phyloP scores from a whole-genome alignment of 2,797 vertebrate genomes.

The Leuciscus waleckii region DNA sequence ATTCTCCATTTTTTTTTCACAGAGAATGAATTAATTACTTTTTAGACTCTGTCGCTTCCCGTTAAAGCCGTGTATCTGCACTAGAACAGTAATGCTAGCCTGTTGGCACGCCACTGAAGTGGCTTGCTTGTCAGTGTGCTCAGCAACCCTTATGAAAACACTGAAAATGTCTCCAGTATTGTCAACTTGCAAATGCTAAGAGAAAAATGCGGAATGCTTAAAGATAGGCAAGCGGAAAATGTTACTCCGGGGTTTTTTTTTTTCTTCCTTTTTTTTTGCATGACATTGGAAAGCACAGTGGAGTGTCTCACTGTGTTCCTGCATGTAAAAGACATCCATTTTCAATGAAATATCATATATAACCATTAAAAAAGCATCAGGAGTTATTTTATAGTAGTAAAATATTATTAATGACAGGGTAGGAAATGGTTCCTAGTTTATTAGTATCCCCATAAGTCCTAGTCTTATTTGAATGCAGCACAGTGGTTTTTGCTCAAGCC shows the following conservation, averaged over 20 bases:
- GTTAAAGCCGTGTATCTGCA: slow-evolving; percentile 90
- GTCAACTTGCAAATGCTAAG: slow-evolving; percentile 99
- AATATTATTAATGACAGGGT: slow-evolving; percentile 4
- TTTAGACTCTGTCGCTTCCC: slow-evolving; percentile 87
- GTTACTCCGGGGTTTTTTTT: slow-evolving; percentile 68
- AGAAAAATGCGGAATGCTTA: slow-evolving; percentile 60
- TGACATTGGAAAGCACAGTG: slow-evolving; percentile 81
- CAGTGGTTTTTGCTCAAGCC: slow-evolving; percentile 9
- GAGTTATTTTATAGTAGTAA: slow-evolving; percentile 2
- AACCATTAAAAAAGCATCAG: slow-evolving; percentile 1
- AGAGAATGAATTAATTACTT: slow-evolving; percentile 87
- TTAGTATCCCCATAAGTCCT: neutral
- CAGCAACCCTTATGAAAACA: slow-evolving; percentile 86
- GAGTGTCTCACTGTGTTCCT: slow-evolving; percentile 80
- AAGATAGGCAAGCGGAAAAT: slow-evolving; percentile 68
- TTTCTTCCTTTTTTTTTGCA: slow-evolving; percentile 70
- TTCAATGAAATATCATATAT: slow-evolving; percentile 44
- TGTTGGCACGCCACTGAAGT: slow-evolving; percentile 88
- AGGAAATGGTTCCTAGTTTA: neutral
- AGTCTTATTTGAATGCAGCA: slow-evolving; percentile 32
- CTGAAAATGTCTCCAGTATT: slow-evolving; percentile 94
- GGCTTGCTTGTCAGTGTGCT: slow-evolving; percentile 91
- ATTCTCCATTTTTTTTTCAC: slow-evolving; percentile 80
- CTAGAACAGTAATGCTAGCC: slow-evolving; percentile 90
- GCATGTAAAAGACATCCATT: slow-evolving; percentile 74